phyloP scores from a whole-genome alignment of 2,888 invertebrate species.

The Microplitis deprimator region DNA sequence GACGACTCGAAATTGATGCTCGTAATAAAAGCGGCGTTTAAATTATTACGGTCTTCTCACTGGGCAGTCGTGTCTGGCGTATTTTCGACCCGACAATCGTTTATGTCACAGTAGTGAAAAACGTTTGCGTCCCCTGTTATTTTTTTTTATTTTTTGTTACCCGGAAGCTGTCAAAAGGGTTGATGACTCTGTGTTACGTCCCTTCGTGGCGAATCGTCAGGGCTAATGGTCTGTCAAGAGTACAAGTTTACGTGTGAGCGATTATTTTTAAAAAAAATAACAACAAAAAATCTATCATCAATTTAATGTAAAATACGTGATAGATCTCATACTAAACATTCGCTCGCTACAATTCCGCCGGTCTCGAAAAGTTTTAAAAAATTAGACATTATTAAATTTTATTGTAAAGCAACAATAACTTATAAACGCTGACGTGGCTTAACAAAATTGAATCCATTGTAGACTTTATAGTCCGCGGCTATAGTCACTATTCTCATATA shows the following conservation, averaged over 20 bases:
- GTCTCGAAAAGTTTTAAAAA: not conserved
- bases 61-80: not conserved
- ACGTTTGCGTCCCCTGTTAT: slow-evolving; percentile 11
- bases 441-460: not conserved
- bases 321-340: not conserved
- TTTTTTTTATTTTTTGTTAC: slow-evolving; percentile 30
- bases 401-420: not conserved
- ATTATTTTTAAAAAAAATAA: slow-evolving; percentile 19
- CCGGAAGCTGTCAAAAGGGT: slow-evolving; percentile 44
- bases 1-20: not conserved
- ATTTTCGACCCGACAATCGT: slow-evolving; percentile 5
- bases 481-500: not conserved
- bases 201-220: slow-evolving; percentile 11
- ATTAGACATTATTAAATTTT: not conserved
- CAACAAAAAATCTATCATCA: slow-evolving; percentile 4
- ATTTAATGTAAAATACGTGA: not conserved
- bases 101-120: slow-evolving; percentile 12
- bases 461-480: not conserved
- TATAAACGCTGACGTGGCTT: not conserved
- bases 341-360: not conserved
- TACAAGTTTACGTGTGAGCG: slow-evolving; percentile 40
- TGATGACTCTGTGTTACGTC: slow-evolving; percentile 45
- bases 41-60: slow-evolving; percentile 19
- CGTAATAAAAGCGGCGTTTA: not conserved
- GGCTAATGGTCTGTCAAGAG: slow-evolving; percentile 49